Conservation (phyloP, 2,888 invertebrate genomes). For the Celastrina argiolus region DNA sequence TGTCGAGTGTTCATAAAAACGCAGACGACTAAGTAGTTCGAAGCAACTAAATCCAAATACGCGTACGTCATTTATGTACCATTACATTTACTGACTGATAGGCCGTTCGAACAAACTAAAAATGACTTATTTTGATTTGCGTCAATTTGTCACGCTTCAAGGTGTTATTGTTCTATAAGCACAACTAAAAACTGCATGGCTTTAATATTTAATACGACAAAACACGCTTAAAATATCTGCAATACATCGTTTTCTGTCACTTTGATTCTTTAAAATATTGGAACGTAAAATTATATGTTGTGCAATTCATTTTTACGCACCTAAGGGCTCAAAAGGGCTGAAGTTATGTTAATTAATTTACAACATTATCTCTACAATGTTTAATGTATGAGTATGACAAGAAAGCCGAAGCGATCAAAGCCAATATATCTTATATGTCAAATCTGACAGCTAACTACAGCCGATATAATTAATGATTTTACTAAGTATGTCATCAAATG, state of each 20-base stretch:
- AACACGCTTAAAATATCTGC: not conserved
- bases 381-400: slow-evolving; percentile 8
- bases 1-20: too few relatives aligned
- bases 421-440: slow-evolving; percentile 13
- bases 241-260: not conserved
- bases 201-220: not conserved
- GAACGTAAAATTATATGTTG: not conserved
- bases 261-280: not conserved
- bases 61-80: too few relatives aligned
- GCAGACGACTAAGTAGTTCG: too few relatives aligned
- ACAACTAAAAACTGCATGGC: not conserved
- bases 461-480: not conserved
- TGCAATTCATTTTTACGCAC: not conserved
- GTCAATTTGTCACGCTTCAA: too few relatives aligned
- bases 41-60: too few relatives aligned
- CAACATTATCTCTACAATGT: not conserved
- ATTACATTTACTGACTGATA: too few relatives aligned
- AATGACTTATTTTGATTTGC: too few relatives aligned
- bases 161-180: too few relatives aligned
- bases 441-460: slow-evolving; percentile 11
- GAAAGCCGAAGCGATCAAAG: slow-evolving; percentile 2
- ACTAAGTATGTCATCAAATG: not conserved
- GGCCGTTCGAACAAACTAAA: too few relatives aligned
- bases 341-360: not conserved
- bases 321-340: not conserved